phyloP scores from a whole-genome alignment of 2,888 invertebrate species.

The Neocrepidodera transversa region DNA sequence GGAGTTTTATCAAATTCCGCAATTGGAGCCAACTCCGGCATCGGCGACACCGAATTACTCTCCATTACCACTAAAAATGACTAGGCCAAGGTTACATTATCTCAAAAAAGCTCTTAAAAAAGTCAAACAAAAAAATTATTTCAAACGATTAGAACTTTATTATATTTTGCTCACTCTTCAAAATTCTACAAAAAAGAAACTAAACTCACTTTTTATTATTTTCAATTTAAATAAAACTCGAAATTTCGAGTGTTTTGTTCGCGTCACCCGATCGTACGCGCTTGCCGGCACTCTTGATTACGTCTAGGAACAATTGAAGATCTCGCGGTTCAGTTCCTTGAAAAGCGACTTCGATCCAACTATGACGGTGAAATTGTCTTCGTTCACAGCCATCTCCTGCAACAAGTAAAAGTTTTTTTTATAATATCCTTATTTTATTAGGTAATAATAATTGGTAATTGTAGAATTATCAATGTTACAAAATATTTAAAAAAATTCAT shows the following conservation, averaged over 20 bases:
- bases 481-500: no score
- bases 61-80: constrained; percentile 61
- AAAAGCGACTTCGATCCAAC: constrained; percentile 32
- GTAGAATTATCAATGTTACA: no score
- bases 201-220: constrained; percentile 1
- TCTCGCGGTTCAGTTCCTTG: constrained; percentile 32
- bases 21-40: constrained; percentile 73
- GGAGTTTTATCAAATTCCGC: constrained; percentile 76
- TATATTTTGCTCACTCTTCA: not conserved
- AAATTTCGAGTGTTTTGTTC: constrained; percentile 5
- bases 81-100: constrained; percentile 2
- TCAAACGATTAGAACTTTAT: no score
- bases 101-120: constrained; percentile 1
- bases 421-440: constrained; percentile 19
- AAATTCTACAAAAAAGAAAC: not conserved
- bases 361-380: constrained; percentile 34
- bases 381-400: constrained; percentile 43
- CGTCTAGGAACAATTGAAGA: constrained; percentile 23
- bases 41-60: constrained; percentile 73
- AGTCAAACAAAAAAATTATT: not conserved
- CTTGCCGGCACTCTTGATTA: constrained; percentile 29
- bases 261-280: constrained; percentile 22
- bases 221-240: not conserved
- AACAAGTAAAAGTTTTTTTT: constrained; percentile 40
- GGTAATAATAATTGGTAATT: constrained; percentile 7